Base-by-base conservation (phyloP, 2,113 vertebrate species). In the Semnopithecus entellus region DNA sequence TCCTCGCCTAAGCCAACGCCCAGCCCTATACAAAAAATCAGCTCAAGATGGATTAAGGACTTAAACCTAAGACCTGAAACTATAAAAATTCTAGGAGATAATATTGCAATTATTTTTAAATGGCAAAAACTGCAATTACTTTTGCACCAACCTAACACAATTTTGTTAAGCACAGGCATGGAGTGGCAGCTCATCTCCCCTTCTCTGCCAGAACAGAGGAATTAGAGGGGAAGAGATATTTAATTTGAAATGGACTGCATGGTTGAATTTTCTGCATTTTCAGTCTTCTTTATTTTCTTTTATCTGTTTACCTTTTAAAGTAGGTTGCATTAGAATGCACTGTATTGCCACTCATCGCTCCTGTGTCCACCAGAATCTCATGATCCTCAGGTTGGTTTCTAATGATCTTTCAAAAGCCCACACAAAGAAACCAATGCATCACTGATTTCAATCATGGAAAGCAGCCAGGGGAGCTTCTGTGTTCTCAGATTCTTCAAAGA, bases 401-500 rank as follows among this genome's bases (percentile, higher is more conserved):
- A 72, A 13, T 66, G 68, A 81, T 80, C 83, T 73, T 87, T 91
- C 61, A 93, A 92, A 96, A 96, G 27, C 79, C 86, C 76, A 76
- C 78, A 70, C 2, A 43, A 81, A 79, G 40, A 64, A 40, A 91
- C 1, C 86, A 32, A 1, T 0, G 9, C 50, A 95, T 85, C 78
- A 57, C 32, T 50, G 25, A 87, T 85, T 91, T 50, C 40, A 18
- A 35, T 82, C 96, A 86, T 55, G 73, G 88, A 78, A 95, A 90
- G 57, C 16, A 88, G 85, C 27, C 4, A 16, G 2, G 43, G 50
- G 30, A 75, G 7, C 1, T 94, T 87, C 81, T 84, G 88, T 72
- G 22, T 43, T 88, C 43, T 95, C 68, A 96, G 1, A 10, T 94
- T 97, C 91, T 91, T 97, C 59, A 80, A 48, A 48, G n/a, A 91